A percentile compares a stretch with the other conserved stretches of the same genome.
Evolutionary conservation across 2,888 invertebrate genomes (phyloP).

Genomic region (Drosophila mercatorum): DNA sequence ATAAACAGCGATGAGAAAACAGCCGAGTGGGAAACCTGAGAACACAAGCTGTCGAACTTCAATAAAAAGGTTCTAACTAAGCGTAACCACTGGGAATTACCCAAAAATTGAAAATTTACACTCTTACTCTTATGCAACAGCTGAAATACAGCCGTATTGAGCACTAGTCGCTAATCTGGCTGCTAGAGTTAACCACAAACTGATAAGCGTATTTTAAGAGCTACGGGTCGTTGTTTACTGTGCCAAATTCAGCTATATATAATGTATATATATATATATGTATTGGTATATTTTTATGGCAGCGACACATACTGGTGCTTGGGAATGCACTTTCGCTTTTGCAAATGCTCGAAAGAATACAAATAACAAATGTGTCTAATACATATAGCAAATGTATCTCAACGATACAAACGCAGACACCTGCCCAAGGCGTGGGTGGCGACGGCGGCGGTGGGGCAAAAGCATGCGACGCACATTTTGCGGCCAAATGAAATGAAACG

Average conservation of each 20-base stretch:
- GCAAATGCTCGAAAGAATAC: conserved; percentile 11
- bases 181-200: conserved; percentile 4
- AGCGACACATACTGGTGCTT: conserved; percentile 7
- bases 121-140: background rate
- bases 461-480: conserved; percentile 50
- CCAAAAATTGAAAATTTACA: conserved; percentile 1
- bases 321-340: conserved; percentile 68
- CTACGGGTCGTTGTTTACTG: background rate
- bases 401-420: conserved; percentile 48
- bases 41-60: background rate
- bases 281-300: background rate
- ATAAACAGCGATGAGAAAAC: conserved; percentile 16
- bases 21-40: background rate
- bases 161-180: conserved; percentile 14
- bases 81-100: background rate
- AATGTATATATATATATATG: background rate
- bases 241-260: background rate
- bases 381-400: conserved; percentile 47
- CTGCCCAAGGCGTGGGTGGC: conserved; percentile 1
- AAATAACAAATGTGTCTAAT: conserved; percentile 33
- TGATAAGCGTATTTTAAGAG: conserved; percentile 22
- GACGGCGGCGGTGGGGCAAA: background rate
- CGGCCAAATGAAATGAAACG: conserved; percentile 64
- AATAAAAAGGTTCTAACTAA: background rate
- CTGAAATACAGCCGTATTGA: background rate